These are phyloP conservation scores for Labeo catla DNA, from an alignment of 2,113 vertebrate genomes.

Conservation along the genomic window DNA sequence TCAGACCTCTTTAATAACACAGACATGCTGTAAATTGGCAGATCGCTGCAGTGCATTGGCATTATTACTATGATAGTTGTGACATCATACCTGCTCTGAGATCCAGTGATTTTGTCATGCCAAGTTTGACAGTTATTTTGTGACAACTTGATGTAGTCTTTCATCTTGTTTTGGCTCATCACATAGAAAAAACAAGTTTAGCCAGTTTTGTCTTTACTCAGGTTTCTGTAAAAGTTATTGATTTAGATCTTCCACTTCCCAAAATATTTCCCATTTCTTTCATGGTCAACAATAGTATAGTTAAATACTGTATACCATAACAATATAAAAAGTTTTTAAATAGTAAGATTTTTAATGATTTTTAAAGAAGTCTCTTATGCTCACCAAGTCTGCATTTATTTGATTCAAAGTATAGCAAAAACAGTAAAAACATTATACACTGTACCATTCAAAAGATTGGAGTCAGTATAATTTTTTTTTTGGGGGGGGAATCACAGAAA, in stretches of 20 bases:
- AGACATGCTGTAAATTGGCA: background rate
- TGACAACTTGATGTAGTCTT: constrained; percentile 45
- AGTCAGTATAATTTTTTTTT: too few species aligned
- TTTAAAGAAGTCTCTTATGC: too few species aligned
- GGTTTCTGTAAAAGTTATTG: constrained; percentile 46
- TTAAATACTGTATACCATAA: background rate
- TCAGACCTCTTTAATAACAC: background rate
- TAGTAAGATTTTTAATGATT: too few species aligned
- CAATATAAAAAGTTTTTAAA: too few species aligned
- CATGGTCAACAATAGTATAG: background rate
- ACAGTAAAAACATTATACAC: too few species aligned
- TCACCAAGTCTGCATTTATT: too few species aligned
- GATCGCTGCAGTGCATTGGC: background rate
- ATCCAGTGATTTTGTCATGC: background rate
- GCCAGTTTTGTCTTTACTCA: constrained; percentile 63
- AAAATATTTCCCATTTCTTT: background rate
- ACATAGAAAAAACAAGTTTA: constrained; percentile 64
- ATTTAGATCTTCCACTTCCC: constrained; percentile 28
- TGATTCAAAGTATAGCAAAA: too few species aligned
- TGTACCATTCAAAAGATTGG: too few species aligned
- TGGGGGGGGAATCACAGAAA: too few species aligned
- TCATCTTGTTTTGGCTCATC: constrained; percentile 44
- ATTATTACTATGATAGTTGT: background rate
- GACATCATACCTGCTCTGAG: background rate
- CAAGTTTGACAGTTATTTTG: constrained; percentile 11